Percentiles rank a stretch among this genome's conserved stretches.
Evolutionary conservation across 2,888 invertebrate species (phyloP).

Genomic region (Sphaerophoria rueppellii): DNA sequence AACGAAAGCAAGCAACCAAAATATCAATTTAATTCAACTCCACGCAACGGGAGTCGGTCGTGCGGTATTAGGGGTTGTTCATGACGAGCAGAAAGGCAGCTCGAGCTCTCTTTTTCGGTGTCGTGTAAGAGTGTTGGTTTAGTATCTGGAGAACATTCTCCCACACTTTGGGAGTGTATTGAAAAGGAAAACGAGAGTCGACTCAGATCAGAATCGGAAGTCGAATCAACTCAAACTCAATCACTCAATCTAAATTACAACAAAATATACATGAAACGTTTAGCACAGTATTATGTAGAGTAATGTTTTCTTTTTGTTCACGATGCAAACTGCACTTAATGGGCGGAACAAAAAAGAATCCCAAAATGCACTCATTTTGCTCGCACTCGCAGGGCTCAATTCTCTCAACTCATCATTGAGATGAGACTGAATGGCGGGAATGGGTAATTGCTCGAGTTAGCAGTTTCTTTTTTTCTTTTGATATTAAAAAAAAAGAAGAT

Average conservation of each 20-base stretch:
- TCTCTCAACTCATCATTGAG: conserved; percentile 15
- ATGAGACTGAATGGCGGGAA: not conserved
- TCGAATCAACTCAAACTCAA: not conserved
- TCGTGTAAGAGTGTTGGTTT: not conserved
- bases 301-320: not conserved
- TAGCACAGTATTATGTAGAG: not conserved
- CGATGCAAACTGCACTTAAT: conserved; percentile 14
- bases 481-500: conserved; percentile 24
- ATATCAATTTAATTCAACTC: conserved; percentile 70
- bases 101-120: conserved; percentile 1
- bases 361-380: conserved; percentile 25
- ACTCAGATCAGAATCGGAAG: not conserved
- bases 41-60: conserved; percentile 27
- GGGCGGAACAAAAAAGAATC: conserved; percentile 15
- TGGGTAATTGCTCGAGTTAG: conserved; percentile 27
- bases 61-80: not conserved
- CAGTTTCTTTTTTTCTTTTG: not conserved
- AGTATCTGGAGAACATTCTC: not conserved
- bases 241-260: conserved; percentile 18
- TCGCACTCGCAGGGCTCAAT: conserved; percentile 1
- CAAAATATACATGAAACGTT: conserved; percentile 1
- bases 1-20: conserved; percentile 69
- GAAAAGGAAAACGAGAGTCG: not conserved
- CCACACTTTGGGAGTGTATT: not conserved
- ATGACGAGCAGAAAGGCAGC: conserved; percentile 17